Base-by-base conservation (phyloP, 2,888 invertebrate species). In the Caenorhabditis sp. region DNA sequence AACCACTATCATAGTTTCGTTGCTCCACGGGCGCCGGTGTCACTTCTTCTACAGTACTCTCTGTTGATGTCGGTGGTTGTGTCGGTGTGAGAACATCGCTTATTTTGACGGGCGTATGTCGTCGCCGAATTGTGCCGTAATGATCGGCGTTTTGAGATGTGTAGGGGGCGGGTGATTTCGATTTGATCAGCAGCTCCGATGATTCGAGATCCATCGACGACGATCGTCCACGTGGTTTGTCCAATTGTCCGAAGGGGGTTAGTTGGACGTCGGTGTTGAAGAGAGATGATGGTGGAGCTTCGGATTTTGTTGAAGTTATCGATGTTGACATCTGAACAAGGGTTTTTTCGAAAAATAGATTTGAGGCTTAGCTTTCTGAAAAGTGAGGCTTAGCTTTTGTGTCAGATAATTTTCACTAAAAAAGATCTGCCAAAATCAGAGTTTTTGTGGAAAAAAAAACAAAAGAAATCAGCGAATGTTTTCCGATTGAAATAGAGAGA, bases 111-210 rank as follows among this genome's bases (percentile, higher is more conserved):
- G 69, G 68, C 43, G 63, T 73, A 37, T 73, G 65, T 23, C 50
- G 50, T 54, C 55, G 65, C 43, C 79, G 61, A 43, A 81, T 73
- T 10, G 81, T 81, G 19, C 76, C 81, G 54, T 69, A 75, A 58
- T 81, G 81, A 51, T 76, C 71, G 10, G 61, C 67, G 1, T 63
- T 62, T 10, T 58, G 53, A 0, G 79, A 75, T 8, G 72, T 70
- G 60, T 81, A 81, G 1, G 77, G 79, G 1, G 70, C 66, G 1
- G 79, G 79, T 5, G 71, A 69, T 37, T 70, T 74, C 14, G 79
- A 68, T 53, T 79, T 79, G 31, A 79, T 53, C 3, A 75, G 36
- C 2, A 79, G 68, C 43, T 79, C 64, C 6, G 71, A 71, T 17
- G 60, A 66, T 65, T 79, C 79, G 19, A 79, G 50, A 43, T 77